Evolutionary conservation across 2,797 vertebrate species (phyloP).

Genomic region (Urosaurus nigricauda): DNA sequence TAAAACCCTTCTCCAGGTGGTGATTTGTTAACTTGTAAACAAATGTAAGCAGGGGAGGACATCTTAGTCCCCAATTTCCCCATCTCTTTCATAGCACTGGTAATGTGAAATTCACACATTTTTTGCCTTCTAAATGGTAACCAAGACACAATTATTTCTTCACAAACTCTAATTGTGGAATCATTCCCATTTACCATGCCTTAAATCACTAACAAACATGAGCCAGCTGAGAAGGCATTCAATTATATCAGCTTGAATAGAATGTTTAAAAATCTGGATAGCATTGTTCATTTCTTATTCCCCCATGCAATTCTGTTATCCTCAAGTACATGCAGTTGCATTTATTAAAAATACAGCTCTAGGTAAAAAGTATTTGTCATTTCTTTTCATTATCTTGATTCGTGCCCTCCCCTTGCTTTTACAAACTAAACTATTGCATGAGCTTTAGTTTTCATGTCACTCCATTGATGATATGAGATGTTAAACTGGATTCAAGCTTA

Average conservation of each 20-base stretch:
- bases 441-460: not conserved
- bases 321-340: not conserved
- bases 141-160: not conserved
- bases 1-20: no score
- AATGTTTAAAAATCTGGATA: conserved; percentile 23
- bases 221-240: conserved; percentile 32
- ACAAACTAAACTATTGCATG: not conserved
- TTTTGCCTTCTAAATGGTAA: conserved; percentile 16
- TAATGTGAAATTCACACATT: not conserved
- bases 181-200: conserved; percentile 30
- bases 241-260: conserved; percentile 23
- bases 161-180: conserved; percentile 30
- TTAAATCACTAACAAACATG: conserved; percentile 46
- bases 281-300: not conserved
- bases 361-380: not conserved
- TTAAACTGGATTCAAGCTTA: no score
- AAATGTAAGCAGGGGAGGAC: not conserved
- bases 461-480: no score
- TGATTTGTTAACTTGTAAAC: conserved; percentile 8
- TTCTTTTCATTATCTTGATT: not conserved
- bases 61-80: not conserved
- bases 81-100: not conserved
- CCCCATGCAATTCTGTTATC: not conserved
- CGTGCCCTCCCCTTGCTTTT: rapidly evolving
- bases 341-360: conserved; percentile 23